Conservation (phyloP, 64 coral and sea anemone species). For the Montipora capricornis region DNA sequence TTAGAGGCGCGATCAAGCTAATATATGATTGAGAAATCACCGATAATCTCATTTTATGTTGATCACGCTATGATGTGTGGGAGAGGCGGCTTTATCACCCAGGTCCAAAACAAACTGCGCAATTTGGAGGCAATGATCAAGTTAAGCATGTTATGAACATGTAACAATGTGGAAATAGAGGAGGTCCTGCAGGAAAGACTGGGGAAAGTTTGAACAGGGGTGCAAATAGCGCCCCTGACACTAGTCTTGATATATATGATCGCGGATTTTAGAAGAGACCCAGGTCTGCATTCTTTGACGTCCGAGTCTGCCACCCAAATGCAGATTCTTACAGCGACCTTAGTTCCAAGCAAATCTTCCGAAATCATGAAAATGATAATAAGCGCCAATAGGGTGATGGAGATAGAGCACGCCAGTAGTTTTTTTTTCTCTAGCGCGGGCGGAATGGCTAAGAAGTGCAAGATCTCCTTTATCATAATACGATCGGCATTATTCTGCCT, state of each 20-base stretch:
- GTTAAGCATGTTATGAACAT: not conserved
- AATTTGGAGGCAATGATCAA: not conserved
- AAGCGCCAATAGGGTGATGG: too few relatives aligned
- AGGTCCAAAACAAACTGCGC: not conserved
- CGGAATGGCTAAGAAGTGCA: too few relatives aligned
- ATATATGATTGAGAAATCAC: not conserved
- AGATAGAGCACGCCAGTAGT: too few relatives aligned
- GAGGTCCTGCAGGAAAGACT: not conserved
- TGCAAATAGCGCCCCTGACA: too few relatives aligned
- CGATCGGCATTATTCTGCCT: too few relatives aligned
- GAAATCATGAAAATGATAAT: too few relatives aligned
- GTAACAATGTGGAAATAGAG: not conserved
- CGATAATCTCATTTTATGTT: not conserved
- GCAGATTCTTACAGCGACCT: not conserved
- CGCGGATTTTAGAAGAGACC: not conserved
- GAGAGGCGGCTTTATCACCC: too few relatives aligned
- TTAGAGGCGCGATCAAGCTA: not conserved
- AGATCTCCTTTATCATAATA: too few relatives aligned
- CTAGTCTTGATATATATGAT: not conserved
- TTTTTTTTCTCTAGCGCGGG: too few relatives aligned
- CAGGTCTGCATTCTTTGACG: not conserved
- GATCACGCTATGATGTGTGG: not conserved
- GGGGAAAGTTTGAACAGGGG: too few relatives aligned
- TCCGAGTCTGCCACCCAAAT: not conserved
- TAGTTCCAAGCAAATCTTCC: too few relatives aligned